Percentiles rank a stretch among this genome's conserved stretches.
Evolutionary conservation across 1,140 invertebrate species (phyloP).

Genomic region (Oppia nitens): DNA sequence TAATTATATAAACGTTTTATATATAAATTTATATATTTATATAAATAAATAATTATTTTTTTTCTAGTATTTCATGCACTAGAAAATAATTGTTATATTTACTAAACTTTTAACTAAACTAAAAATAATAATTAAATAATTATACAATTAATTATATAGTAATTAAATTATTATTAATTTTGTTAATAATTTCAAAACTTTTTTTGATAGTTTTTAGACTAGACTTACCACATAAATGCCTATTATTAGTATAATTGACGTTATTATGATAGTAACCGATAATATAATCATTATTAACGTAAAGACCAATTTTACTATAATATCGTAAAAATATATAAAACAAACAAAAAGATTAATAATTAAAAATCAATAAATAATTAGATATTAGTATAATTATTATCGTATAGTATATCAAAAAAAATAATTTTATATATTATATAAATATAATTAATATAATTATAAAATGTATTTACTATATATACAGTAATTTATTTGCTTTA

Average conservation of each 20-base stretch:
- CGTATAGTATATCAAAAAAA: background rate
- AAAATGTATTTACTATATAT: too few species aligned
- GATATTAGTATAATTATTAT: background rate
- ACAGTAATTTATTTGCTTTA: too few species aligned
- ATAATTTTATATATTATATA: background rate
- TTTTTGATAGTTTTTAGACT: background rate
- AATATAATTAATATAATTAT: too few species aligned
- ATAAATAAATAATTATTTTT: too few species aligned
- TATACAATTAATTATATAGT: background rate
- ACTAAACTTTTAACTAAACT: background rate
- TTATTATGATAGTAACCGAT: background rate
- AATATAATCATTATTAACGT: background rate
- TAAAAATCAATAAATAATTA: background rate
- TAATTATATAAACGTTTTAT: too few species aligned
- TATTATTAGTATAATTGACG: background rate
- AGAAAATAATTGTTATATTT: background rate
- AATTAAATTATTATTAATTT: background rate
- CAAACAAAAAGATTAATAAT: background rate
- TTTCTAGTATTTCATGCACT: background rate
- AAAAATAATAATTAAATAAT: background rate
- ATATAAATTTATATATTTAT: too few species aligned
- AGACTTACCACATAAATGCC: background rate
- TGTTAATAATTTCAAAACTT: background rate
- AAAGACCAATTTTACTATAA: background rate
- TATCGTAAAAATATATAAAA: background rate